Base-by-base conservation (phyloP, 2,888 invertebrate genomes). In the Heterodera filipjevi region DNA sequence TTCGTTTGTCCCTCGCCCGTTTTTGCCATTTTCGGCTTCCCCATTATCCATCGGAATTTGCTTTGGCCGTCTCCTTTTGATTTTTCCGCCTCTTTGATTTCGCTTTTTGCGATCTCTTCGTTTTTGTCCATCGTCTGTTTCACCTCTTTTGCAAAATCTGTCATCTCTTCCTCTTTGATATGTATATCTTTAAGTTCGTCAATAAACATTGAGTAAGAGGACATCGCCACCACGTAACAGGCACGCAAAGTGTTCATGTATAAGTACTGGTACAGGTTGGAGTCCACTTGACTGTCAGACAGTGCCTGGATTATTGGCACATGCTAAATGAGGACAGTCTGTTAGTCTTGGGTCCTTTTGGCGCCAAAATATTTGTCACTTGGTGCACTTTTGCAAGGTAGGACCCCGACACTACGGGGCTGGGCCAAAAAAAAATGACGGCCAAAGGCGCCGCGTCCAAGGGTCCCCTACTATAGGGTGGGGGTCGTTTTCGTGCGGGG, bases 181-280 rank as follows among this genome's bases (percentile, higher is more conserved):
- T 16, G 0, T 16, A 5, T 16, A 8, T n/a, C 22, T 14, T 19
- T 33, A 32, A 68, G 14, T 22, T 68, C 33, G 22, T 33, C 68
- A 16, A 32, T 19, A 35, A 68, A 32, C 19, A 14, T 16, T 30
- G 35, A 32, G 16, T 68, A 35, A 35, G 33, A 22, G 33, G 10
- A 6, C 0, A 22, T 35, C 16, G 32, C 68, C 5, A 14, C 33
- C 68, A 68, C 68, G 33, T 32, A 68, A 32, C 22, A 33, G 19
- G 68, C 32, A 33, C 68, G 68, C 33, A 68, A 27, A 27, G 68
- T 33, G 68, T 68, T 68, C 68, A 68, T 32, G 68, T 22, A 32
- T 19, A 68, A 22, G 22, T 68, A 68, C 68, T 68, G 32, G 68
- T 68, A 68, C 68, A 68, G 68, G 68, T 68, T 68, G 68, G 32